Evolutionary conservation across 2,113 vertebrate species (phyloP).

Genomic region (Haemorhous mexicanus): DNA sequence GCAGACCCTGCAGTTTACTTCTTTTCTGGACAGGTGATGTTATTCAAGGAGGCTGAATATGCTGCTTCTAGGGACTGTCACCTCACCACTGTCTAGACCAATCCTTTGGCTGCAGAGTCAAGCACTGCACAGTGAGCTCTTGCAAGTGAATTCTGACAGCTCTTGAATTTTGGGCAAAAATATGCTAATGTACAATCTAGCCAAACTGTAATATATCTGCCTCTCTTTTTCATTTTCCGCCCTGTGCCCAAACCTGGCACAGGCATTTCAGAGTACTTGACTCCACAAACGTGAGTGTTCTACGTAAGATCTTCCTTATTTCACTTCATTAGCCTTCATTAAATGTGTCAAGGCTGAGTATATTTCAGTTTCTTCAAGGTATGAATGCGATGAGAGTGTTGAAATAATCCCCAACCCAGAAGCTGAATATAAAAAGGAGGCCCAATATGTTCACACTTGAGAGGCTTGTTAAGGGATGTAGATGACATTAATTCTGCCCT

Average conservation of each 20-base stretch:
- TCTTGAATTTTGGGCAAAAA: neutral
- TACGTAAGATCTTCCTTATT: neutral
- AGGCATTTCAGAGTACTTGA: neutral
- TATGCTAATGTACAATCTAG: neutral
- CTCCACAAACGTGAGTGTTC: neutral
- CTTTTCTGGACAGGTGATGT: neutral
- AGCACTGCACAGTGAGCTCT: neutral
- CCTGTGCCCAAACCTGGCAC: neutral
- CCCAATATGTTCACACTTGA: neutral
- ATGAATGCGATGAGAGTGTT: neutral
- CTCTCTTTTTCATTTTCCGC: neutral
- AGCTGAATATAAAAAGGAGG: conserved; percentile 9
- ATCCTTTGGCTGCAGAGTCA: neutral
- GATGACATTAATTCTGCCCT: conserved; percentile 21
- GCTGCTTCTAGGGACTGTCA: neutral
- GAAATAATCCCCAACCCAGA: neutral
- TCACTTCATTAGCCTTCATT: conserved; percentile 2
- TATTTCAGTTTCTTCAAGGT: conserved; percentile 8
- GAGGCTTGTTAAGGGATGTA: conserved; percentile 14
- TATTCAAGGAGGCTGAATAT: neutral
- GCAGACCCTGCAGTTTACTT: neutral
- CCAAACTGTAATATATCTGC: neutral
- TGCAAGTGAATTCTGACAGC: neutral
- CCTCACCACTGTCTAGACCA: neutral
- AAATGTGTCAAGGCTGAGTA: neutral